Evolutionary conservation across 2,797 vertebrate species (phyloP).

Genomic region (Chaenodraco wilsoni): DNA sequence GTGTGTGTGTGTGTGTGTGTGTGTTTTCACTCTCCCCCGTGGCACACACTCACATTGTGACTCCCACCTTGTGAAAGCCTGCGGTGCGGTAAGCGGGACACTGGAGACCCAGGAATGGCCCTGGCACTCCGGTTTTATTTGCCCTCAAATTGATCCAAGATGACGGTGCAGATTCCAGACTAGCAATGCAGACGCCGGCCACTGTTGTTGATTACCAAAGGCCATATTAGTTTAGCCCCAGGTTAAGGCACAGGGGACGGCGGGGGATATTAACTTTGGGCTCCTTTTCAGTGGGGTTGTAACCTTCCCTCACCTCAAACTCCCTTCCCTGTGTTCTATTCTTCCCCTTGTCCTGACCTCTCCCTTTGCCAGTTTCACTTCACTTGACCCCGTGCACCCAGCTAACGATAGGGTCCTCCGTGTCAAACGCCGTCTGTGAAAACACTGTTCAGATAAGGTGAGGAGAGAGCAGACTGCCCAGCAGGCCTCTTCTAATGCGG

Average conservation of each 20-base stretch:
- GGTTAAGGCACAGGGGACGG: slow-evolving; percentile 69
- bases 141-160: slow-evolving; percentile 80
- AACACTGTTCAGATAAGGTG: slow-evolving; percentile 68
- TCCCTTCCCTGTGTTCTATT: slow-evolving; percentile 42
- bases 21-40: slow-evolving; percentile 34
- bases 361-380: slow-evolving; percentile 65
- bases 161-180: slow-evolving; percentile 61
- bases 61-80: slow-evolving; percentile 73
- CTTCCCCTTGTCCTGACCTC: slow-evolving; percentile 53
- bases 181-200: slow-evolving; percentile 70
- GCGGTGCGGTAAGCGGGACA: slow-evolving; percentile 64
- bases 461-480: slow-evolving; percentile 17
- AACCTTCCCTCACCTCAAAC: slow-evolving; percentile 58
- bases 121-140: slow-evolving; percentile 68
- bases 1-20: slow-evolving; percentile 13
- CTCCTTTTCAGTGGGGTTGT: slow-evolving; percentile 71
- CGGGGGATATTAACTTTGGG: slow-evolving; percentile 78
- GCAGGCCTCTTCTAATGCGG: slow-evolving; percentile 49
- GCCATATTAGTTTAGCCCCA: slow-evolving; percentile 74
- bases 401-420: slow-evolving; percentile 49
- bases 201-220: slow-evolving; percentile 76
- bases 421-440: slow-evolving; percentile 77
- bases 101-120: slow-evolving; percentile 62
- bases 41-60: slow-evolving; percentile 45
- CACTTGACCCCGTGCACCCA: slow-evolving; percentile 72